Evolutionary conservation across 2,797 vertebrate genomes (phyloP).

Genomic region (Thunnus albacares): DNA sequence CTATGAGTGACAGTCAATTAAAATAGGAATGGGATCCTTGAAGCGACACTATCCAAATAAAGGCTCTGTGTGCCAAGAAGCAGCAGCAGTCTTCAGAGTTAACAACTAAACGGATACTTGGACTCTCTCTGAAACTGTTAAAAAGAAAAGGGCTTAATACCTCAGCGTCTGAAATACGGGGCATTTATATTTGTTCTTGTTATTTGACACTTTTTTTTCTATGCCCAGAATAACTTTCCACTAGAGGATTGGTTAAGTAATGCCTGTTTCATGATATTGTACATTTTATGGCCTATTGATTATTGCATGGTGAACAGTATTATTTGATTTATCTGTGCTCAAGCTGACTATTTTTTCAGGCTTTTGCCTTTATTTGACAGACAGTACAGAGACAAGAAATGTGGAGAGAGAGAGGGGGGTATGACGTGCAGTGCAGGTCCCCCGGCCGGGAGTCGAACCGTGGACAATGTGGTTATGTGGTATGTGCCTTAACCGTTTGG

Average conservation of each 20-base stretch:
- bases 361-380: too few species aligned
- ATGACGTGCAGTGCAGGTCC: too few species aligned
- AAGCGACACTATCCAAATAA: slow-evolving; percentile 73
- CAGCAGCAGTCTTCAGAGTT: slow-evolving; percentile 59
- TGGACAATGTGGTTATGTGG: too few species aligned
- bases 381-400: too few species aligned
- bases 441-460: too few species aligned
- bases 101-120: slow-evolving; percentile 51
- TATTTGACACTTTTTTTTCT: slow-evolving; percentile 15
- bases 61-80: slow-evolving; percentile 63
- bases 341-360: neutral
- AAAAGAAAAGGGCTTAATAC: slow-evolving; percentile 41
- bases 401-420: too few species aligned
- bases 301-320: slow-evolving; percentile 4
- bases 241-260: slow-evolving; percentile 20
- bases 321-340: neutral
- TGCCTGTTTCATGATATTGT: slow-evolving; percentile 5
- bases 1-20: slow-evolving; percentile 85
- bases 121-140: slow-evolving; percentile 40
- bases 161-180: slow-evolving; percentile 41
- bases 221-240: slow-evolving; percentile 29
- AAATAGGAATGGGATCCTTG: slow-evolving; percentile 71
- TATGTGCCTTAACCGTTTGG: too few species aligned
- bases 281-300: slow-evolving; percentile 17
- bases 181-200: slow-evolving; percentile 31